phyloP scores from a whole-genome alignment of 2,797 vertebrate genomes.

The Cyclura pinguis region DNA sequence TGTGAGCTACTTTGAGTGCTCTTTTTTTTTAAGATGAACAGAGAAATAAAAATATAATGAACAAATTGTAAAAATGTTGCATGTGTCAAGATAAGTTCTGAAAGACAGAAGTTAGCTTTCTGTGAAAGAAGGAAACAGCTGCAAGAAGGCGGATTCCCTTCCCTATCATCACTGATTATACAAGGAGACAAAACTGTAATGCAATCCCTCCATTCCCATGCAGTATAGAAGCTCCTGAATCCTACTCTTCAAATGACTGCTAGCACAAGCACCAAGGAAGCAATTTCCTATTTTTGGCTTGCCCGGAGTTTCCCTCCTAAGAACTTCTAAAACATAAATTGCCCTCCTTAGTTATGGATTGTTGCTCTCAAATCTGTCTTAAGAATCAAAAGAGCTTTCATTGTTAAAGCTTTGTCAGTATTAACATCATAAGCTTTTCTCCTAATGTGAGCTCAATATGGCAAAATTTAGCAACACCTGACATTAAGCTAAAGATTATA shows the following conservation, averaged over 20 bases:
- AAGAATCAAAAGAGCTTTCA: neutral
- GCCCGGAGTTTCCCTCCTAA: too few relatives aligned
- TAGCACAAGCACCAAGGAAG: neutral
- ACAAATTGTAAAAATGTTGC: too few relatives aligned
- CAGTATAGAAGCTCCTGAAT: neutral
- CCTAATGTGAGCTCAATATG: neutral
- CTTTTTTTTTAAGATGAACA: too few relatives aligned
- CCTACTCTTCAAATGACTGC: neutral
- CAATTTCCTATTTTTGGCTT: constrained; percentile 6
- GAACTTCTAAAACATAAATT: neutral
- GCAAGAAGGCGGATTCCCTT: neutral
- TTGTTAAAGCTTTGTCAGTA: neutral
- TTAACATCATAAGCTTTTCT: neutral
- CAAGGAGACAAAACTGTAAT: neutral
- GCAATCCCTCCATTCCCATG: neutral
- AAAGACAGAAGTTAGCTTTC: neutral
- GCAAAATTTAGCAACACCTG: neutral
- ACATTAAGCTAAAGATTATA: neutral
- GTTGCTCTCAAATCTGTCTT: neutral
- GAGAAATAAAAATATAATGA: too few relatives aligned
- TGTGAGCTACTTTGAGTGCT: too few relatives aligned
- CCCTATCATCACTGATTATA: neutral
- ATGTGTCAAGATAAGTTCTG: too few relatives aligned
- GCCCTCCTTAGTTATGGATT: neutral
- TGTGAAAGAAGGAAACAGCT: neutral